Conservation (phyloP, 2,888 invertebrate species). For the Himalopsyche japonica region DNA sequence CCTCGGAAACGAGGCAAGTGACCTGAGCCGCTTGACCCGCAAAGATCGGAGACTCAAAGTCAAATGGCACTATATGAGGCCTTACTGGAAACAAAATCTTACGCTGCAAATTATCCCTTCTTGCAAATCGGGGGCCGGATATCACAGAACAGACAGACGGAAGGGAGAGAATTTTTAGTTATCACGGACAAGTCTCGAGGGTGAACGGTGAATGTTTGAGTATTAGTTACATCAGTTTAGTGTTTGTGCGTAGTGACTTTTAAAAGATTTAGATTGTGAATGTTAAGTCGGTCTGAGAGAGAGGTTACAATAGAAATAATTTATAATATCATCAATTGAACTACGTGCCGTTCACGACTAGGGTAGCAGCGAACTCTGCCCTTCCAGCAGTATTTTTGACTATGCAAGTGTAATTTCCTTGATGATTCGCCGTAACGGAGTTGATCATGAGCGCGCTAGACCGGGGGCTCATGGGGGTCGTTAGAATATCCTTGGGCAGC, state of each 20-base stretch:
- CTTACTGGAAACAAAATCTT: constrained; percentile 67
- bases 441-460: constrained; percentile 71
- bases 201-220: neutral
- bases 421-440: constrained; percentile 66
- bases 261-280: neutral
- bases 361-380: constrained; percentile 62
- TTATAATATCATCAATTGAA: constrained; percentile 12
- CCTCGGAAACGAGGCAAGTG: constrained; percentile 71
- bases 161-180: neutral
- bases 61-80: constrained; percentile 78
- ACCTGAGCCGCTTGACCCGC: constrained; percentile 73
- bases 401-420: constrained; percentile 69
- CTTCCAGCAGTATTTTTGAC: constrained; percentile 68
- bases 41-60: constrained; percentile 72
- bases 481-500: constrained; percentile 59
- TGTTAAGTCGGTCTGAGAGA: neutral
- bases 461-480: constrained; percentile 60
- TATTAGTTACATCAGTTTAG: constrained; percentile 22
- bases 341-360: constrained; percentile 70
- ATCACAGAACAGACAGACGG: neutral
- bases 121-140: neutral
- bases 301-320: constrained; percentile 27
- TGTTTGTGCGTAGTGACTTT: constrained; percentile 25
- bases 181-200: neutral
- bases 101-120: neutral